Percentiles rank a stretch among this genome's conserved stretches.
phyloP scores from a whole-genome alignment of 2,888 invertebrate genomes.

The Isotomurus palustris region DNA sequence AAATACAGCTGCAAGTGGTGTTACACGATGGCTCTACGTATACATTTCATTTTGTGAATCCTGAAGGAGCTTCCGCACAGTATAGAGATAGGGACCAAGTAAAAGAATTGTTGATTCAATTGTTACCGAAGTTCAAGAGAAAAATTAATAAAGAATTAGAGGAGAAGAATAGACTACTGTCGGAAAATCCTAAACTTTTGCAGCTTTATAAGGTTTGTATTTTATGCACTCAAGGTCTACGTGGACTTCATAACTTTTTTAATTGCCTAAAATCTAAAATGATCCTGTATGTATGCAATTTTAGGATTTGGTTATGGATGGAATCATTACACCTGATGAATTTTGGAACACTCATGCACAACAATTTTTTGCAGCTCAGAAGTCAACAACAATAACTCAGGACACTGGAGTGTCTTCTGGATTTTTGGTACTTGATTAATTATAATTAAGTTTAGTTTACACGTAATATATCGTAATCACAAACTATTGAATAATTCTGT shows the following conservation, averaged over 20 bases:
- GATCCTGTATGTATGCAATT: too few relatives aligned
- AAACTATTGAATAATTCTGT: too few relatives aligned
- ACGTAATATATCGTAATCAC: too few relatives aligned
- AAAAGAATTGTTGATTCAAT: slow-evolving; percentile 81
- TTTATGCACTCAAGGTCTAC: not conserved
- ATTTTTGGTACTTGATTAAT: slow-evolving; percentile 54
- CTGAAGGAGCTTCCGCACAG: slow-evolving; percentile 74
- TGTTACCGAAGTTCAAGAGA: slow-evolving; percentile 87
- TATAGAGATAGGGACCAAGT: slow-evolving; percentile 86
- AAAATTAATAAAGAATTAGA: slow-evolving; percentile 86
- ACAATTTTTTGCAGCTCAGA: slow-evolving; percentile 66
- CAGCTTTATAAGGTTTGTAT: slow-evolving; percentile 72
- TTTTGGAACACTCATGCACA: slow-evolving; percentile 92
- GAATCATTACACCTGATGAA: slow-evolving; percentile 92
- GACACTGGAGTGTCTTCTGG: slow-evolving; percentile 74
- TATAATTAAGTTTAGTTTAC: not conserved
- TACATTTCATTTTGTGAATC: slow-evolving; percentile 95
- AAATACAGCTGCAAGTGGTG: slow-evolving; percentile 95
- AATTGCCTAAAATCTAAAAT: not conserved
- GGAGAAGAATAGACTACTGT: slow-evolving; percentile 75
- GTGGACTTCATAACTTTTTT: not conserved
- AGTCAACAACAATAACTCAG: slow-evolving; percentile 66
- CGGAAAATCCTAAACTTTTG: slow-evolving; percentile 82
- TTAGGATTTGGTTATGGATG: slow-evolving; percentile 85
- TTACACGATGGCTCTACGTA: slow-evolving; percentile 89